Percentiles rank a stretch among this genome's conserved stretches.
phyloP scores from a whole-genome alignment of 2,113 vertebrate species.

The Brienomyrus brachyistius region DNA sequence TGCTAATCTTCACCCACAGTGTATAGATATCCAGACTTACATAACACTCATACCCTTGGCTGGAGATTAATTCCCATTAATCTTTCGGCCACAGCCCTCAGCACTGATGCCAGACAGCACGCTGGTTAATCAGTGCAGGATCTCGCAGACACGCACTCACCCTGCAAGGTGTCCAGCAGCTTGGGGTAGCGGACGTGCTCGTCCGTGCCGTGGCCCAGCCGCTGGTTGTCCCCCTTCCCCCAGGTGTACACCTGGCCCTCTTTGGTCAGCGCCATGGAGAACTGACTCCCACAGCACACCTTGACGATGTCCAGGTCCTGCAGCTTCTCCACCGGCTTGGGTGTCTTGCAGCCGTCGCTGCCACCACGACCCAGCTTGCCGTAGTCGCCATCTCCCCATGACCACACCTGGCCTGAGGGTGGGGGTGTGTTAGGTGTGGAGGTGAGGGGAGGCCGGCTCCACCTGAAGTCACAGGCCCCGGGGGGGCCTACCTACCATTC shows the following conservation, averaged over 20 bases:
- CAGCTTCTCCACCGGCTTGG: constrained; percentile 91
- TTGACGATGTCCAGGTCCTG: constrained; percentile 88
- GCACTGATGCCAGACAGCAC: neutral
- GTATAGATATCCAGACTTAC: neutral
- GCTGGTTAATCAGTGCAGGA: neutral
- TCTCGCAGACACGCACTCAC: constrained; percentile 45
- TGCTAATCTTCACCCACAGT: neutral
- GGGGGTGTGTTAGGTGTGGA: constrained; percentile 5
- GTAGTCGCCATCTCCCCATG: constrained; percentile 97
- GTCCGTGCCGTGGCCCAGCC: constrained; percentile 90
- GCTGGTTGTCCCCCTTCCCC: constrained; percentile 97
- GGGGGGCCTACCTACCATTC: constrained; percentile 66
- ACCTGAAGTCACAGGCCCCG: neutral
- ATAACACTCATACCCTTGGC: neutral
- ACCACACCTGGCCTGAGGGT: constrained; percentile 89
- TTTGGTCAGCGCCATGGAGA: constrained; percentile 89
- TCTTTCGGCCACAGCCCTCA: neutral
- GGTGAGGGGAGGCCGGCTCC: neutral
- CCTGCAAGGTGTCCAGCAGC: constrained; percentile 83
- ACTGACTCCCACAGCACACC: constrained; percentile 93
- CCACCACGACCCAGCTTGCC: constrained; percentile 92
- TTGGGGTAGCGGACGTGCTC: constrained; percentile 95
- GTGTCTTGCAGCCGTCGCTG: constrained; percentile 94
- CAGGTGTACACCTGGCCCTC: constrained; percentile 95
- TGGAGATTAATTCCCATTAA: neutral